A percentile compares a stretch with the other conserved stretches of the same genome.
Evolutionary conservation across 2,888 invertebrate genomes (phyloP).

Genomic region (Cephus spinipes): DNA sequence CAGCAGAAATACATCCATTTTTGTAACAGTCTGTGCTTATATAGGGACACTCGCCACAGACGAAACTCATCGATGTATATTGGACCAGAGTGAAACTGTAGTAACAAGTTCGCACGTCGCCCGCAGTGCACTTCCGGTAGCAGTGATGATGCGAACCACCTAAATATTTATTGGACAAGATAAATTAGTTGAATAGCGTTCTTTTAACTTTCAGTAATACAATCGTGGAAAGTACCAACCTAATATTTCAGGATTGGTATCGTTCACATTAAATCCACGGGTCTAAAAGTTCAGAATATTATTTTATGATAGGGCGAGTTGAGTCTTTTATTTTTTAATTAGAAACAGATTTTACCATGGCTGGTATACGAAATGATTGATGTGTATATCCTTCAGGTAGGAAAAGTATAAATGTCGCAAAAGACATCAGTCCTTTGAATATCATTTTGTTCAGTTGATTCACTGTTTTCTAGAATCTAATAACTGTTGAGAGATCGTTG

Average conservation of each 20-base stretch:
- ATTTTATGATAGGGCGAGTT: background rate
- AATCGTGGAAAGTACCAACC: slow-evolving; percentile 23
- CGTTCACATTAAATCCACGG: slow-evolving; percentile 20
- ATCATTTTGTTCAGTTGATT: too few relatives aligned
- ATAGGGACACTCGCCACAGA: slow-evolving; percentile 47
- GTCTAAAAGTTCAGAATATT: slow-evolving; percentile 3
- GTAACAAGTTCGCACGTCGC: slow-evolving; percentile 36
- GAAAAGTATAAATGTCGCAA: background rate
- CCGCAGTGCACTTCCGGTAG: slow-evolving; percentile 42
- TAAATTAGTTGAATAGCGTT: background rate
- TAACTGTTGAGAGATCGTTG: too few relatives aligned
- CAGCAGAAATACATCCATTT: slow-evolving; percentile 47
- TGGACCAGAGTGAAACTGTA: slow-evolving; percentile 45
- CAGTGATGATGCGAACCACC: slow-evolving; percentile 41
- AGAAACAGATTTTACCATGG: slow-evolving; percentile 22
- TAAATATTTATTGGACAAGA: slow-evolving; percentile 1
- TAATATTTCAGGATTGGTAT: slow-evolving; percentile 30
- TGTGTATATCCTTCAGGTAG: background rate
- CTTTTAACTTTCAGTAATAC: background rate
- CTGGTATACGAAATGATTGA: slow-evolving; percentile 17
- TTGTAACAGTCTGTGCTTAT: slow-evolving; percentile 31
- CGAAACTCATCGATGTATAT: slow-evolving; percentile 48
- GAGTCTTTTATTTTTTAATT: background rate
- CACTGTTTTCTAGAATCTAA: too few relatives aligned
- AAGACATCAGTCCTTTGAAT: too few relatives aligned